Percentiles rank a stretch among this genome's conserved stretches.
Conservation (phyloP, 2,113 vertebrate genomes). For the Tetrax tetrax region DNA sequence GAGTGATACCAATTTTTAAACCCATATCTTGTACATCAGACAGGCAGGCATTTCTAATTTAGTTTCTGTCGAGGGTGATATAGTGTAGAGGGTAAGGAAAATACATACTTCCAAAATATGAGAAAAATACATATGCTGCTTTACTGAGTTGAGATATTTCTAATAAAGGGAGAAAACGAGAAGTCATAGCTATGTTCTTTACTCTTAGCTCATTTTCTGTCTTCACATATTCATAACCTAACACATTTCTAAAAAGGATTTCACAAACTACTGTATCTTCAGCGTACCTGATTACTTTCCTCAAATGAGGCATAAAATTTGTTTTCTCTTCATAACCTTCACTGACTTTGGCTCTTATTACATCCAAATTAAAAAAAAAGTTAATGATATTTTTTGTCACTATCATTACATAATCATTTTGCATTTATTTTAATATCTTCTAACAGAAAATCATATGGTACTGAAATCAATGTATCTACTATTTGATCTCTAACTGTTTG, state of each 20-base stretch:
- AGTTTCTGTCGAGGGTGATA: background rate
- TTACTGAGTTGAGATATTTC: background rate
- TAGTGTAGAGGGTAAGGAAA: background rate
- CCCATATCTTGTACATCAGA: accelerated
- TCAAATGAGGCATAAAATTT: background rate
- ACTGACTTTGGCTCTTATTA: background rate
- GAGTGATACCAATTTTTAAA: background rate
- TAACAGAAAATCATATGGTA: background rate
- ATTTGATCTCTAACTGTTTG: background rate
- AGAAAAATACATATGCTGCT: background rate
- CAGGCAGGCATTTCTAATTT: background rate
- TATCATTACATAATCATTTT: background rate
- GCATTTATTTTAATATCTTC: background rate
- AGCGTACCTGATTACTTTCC: background rate
- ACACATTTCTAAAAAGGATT: background rate
- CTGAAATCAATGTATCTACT: background rate
- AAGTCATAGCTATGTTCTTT: background rate
- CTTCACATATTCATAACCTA: background rate
- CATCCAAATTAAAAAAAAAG: background rate
- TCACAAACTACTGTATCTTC: background rate
- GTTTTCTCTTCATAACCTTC: background rate
- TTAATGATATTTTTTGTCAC: background rate
- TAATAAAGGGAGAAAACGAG: background rate
- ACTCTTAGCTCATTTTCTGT: background rate
- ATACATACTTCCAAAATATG: background rate